Base-by-base conservation (phyloP, 2,113 vertebrate species). In the Grus americana region DNA sequence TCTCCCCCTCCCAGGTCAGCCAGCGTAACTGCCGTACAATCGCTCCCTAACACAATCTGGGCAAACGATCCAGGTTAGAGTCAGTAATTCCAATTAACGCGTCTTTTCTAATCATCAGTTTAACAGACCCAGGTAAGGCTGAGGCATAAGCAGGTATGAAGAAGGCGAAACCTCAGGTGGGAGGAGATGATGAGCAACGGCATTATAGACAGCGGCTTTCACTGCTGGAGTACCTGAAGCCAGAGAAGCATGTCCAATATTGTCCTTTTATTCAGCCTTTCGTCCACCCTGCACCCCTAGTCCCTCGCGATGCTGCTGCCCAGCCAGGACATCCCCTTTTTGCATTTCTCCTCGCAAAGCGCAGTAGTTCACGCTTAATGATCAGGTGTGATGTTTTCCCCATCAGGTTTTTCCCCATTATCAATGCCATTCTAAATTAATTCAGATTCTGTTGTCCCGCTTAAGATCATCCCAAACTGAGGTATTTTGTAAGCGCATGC, bases 1-100 rank as follows among this genome's bases (percentile, higher is more conserved):
- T 93, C 87, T 71, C 92, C 80, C 95, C 92, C 90, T 94, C 81
- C 87, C 96, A 94, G 93, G 95, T 94, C 93, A 74, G 24, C 38
- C 67, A 61, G 90, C 19, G 0, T 7, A 61, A 63, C 89, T 34
- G 66, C 91, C 5, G 0, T 34, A 66, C 36, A 58, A 71, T 73
- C 2, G 7, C 80, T 91, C 72, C 81, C 7, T 0, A 50, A 8
- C 75, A 42, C 76, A 40, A 4, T 24, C 86, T 22, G 46, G 67
- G 62, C 16, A 36, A 63, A 16, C 0, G 0, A 73, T 5, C 36
- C 88, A 49, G 79, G 67, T 66, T 73, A 27, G 55, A 72, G 74
- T 13, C 66, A 79, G 1, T 27, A 24, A 75, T 50, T 68, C 78
- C 72, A 89, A 38, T 6, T 44, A 71, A 34, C 47, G 49, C 34